Conservation (phyloP, 2,113 vertebrate species). For the Melanerpes aurifrons region DNA sequence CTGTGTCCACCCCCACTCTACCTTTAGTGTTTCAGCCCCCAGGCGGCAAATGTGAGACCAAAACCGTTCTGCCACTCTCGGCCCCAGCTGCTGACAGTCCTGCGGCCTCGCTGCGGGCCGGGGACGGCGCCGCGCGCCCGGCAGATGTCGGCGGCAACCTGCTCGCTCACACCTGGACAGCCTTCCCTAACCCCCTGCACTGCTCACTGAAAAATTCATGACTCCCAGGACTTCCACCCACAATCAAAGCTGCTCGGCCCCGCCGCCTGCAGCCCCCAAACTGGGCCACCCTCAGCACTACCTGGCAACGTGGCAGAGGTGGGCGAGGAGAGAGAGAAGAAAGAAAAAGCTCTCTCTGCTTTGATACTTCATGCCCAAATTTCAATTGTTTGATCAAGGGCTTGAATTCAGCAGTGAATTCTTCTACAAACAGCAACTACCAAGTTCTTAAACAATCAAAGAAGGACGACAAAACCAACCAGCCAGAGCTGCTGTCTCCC, state of each 20-base stretch:
- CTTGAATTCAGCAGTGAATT: slow-evolving; percentile 62
- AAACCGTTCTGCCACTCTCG: slow-evolving; percentile 77
- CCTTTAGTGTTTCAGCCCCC: slow-evolving; percentile 92
- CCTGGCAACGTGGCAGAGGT: background rate
- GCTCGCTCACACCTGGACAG: slow-evolving; percentile 89
- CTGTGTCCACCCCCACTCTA: slow-evolving; percentile 92
- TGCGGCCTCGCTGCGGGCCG: slow-evolving; percentile 79
- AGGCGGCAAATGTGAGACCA: slow-evolving; percentile 87
- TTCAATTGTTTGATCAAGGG: slow-evolving; percentile 73
- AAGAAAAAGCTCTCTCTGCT: slow-evolving; percentile 17
- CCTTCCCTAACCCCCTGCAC: slow-evolving; percentile 72
- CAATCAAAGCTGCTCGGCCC: slow-evolving; percentile 78
- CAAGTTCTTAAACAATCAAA: slow-evolving; percentile 13
- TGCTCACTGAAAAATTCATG: slow-evolving; percentile 84
- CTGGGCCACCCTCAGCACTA: background rate
- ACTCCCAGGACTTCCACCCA: slow-evolving; percentile 77
- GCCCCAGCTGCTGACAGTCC: slow-evolving; percentile 87
- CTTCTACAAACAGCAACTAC: slow-evolving; percentile 13
- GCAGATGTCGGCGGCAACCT: slow-evolving; percentile 91
- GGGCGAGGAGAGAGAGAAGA: background rate
- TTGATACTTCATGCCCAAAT: slow-evolving; percentile 68
- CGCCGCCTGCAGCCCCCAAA: background rate
- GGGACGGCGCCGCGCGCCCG: slow-evolving; percentile 76
- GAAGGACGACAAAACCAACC: background rate
- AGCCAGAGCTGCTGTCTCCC: background rate